Percentiles rank a stretch among this genome's conserved stretches.
phyloP scores from a whole-genome alignment of 2,888 invertebrate species.

The Drosophila kuntzei region DNA sequence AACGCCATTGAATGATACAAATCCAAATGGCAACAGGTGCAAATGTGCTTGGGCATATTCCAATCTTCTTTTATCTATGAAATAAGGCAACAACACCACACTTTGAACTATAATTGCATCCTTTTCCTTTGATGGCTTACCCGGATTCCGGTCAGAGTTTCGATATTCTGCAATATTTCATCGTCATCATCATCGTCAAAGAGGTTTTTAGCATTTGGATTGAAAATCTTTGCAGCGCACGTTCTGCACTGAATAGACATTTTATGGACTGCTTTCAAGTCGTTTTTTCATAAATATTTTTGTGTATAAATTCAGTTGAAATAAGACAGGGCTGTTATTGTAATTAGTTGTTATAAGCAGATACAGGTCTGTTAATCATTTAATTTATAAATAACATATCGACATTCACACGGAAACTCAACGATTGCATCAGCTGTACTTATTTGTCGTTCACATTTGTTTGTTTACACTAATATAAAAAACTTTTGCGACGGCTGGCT shows the following conservation, averaged over 20 bases:
- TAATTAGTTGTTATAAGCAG: background rate
- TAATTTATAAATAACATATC: no score
- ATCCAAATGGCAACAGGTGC: constrained; percentile 49
- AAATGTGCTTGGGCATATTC: constrained; percentile 42
- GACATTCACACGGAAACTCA: constrained; percentile 21
- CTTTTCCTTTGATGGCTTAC: constrained; percentile 27
- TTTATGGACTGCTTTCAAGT: constrained; percentile 9
- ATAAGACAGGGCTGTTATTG: constrained; percentile 37
- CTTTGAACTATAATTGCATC: constrained; percentile 1
- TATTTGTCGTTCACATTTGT: constrained; percentile 16
- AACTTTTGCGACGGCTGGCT: background rate
- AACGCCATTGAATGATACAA: constrained; percentile 45
- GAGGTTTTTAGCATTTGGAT: constrained; percentile 35
- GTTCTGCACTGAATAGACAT: constrained; percentile 52
- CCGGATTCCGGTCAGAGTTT: constrained; percentile 45
- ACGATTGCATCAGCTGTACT: constrained; percentile 8
- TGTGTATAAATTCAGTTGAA: background rate
- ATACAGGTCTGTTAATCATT: background rate
- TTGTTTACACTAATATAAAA: constrained; percentile 1
- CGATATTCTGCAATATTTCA: constrained; percentile 34
- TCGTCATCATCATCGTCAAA: constrained; percentile 37
- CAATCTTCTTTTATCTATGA: constrained; percentile 35
- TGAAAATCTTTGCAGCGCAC: constrained; percentile 36
- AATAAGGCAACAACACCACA: constrained; percentile 9
- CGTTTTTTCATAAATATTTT: background rate